Evolutionary conservation across 2,888 invertebrate genomes (phyloP).

Genomic region (Cylindroiulus punctatus): DNA sequence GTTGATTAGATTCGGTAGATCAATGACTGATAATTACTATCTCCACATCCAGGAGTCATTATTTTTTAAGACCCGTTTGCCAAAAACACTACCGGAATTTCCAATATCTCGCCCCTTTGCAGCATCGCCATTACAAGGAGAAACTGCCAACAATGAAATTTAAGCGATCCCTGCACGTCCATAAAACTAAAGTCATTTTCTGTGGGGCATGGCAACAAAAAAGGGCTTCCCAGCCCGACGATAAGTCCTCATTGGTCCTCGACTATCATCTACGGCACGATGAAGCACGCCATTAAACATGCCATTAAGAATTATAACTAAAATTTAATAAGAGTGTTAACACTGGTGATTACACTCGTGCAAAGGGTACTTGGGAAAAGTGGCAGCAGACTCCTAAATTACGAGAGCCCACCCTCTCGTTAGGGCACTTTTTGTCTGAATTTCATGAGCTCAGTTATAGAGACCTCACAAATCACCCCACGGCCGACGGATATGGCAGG

Average conservation of each 20-base stretch:
- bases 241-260: slow-evolving; percentile 33
- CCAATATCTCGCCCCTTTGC: neutral
- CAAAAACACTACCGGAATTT: neutral
- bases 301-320: slow-evolving; percentile 51
- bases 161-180: slow-evolving; percentile 34
- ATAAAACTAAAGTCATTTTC: slow-evolving; percentile 34
- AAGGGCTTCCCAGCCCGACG: neutral
- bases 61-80: neutral
- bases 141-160: slow-evolving; percentile 38
- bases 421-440: slow-evolving; percentile 35
- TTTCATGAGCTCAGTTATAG: slow-evolving; percentile 42
- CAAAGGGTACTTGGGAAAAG: slow-evolving; percentile 28
- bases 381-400: slow-evolving; percentile 38
- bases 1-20: slow-evolving; percentile 33
- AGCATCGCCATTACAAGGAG: slow-evolving; percentile 12
- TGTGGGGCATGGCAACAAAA: slow-evolving; percentile 5
- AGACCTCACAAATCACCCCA: slow-evolving; percentile 37
- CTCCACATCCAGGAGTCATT: slow-evolving; percentile 22
- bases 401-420: slow-evolving; percentile 36
- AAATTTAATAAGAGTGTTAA: slow-evolving; percentile 53
- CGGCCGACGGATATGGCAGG: slow-evolving; percentile 23
- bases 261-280: slow-evolving; percentile 36
- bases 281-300: slow-evolving; percentile 48
- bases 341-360: slow-evolving; percentile 51
- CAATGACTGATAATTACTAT: slow-evolving; percentile 29